phyloP scores from a whole-genome alignment of 2,888 invertebrate species.

The Eristalinus aeneus region DNA sequence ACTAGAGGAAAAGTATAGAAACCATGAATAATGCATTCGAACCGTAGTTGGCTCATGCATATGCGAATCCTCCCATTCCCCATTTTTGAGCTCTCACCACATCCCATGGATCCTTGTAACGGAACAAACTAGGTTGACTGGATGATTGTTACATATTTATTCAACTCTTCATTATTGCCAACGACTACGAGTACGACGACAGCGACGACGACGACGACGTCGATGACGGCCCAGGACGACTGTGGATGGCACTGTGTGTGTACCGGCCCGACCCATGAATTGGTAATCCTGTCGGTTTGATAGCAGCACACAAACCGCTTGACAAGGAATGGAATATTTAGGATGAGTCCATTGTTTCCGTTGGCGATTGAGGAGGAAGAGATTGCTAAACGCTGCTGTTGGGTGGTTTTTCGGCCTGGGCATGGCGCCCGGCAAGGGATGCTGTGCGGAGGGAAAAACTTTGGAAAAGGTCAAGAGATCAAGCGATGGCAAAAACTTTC shows the following conservation, averaged over 20 bases:
- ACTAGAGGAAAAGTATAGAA: slow-evolving; percentile 14
- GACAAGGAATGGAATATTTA: slow-evolving; percentile 44
- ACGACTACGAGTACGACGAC: slow-evolving; percentile 3
- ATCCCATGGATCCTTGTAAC: slow-evolving; percentile 16
- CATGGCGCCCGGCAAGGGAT: neutral
- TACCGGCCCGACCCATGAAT: slow-evolving; percentile 39
- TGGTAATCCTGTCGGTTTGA: slow-evolving; percentile 42
- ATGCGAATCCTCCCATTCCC: slow-evolving; percentile 38
- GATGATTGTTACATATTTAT: slow-evolving; percentile 64
- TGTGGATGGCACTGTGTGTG: neutral
- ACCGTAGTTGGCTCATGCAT: slow-evolving; percentile 66
- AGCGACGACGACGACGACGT: neutral
- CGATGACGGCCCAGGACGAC: neutral
- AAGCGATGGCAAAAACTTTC: too few relatives aligned
- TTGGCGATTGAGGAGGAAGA: slow-evolving; percentile 4
- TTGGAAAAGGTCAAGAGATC: neutral
- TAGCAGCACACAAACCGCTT: neutral
- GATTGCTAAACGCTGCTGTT: neutral
- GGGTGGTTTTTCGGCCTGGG: neutral
- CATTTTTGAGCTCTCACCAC: neutral
- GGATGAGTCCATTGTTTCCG: slow-evolving; percentile 15
- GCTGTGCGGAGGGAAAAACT: neutral
- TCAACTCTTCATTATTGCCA: slow-evolving; percentile 58
- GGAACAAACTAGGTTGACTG: slow-evolving; percentile 39
- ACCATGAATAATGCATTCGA: slow-evolving; percentile 66